Base-by-base conservation (phyloP, 2,113 vertebrate species). In the Ictalurus furcatus region DNA sequence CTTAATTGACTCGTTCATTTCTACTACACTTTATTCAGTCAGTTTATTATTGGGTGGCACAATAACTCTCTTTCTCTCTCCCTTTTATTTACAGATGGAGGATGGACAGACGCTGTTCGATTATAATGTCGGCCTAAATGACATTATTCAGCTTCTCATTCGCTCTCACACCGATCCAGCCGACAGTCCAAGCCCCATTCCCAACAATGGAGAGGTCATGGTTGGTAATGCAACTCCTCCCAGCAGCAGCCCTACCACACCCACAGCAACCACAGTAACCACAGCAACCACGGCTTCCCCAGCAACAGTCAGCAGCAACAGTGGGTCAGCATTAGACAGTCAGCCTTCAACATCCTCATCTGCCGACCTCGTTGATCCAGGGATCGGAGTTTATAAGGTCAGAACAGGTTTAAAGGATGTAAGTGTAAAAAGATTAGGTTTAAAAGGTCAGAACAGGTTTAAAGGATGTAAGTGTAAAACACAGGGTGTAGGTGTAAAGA, bases 101-200 rank as follows among this genome's bases (percentile, higher is more conserved):
- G 98, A 99, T 95, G 98, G 98, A 92, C 98, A 99, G 92, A 99
- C 98, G 58, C 96, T 99, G 90, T 99, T 98, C 94, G 98, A 99
- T 94, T 99, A 99, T 93, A 97, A 98, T 90, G 98, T 99, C 91
- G 98, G 98, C 92, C 96, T 99, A 91, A 99, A 99, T 91, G 98
- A 99, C 94, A 99, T 99, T 91, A 96, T 99, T 93, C 98, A 99
- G 94, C 97, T 99, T 91, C 96, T 99, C 89, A 98, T 98, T 92
- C 98, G 98, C 86, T 97, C 98, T 63, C 97, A 97, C 87, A 94
- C 96, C 28, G 97, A 98, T 93, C 92, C 96, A 92, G 94, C 97
- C 48, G 95, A 97, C 78, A 69, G 84, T 69, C 84, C 84, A 54
- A 94, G 95, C 90, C 95, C 97, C 85, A 92, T 93, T 91, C 89